These are phyloP conservation scores for Drosophila navojoa DNA, from an alignment of 1,140 invertebrate genomes.

Conservation along the genomic window DNA sequence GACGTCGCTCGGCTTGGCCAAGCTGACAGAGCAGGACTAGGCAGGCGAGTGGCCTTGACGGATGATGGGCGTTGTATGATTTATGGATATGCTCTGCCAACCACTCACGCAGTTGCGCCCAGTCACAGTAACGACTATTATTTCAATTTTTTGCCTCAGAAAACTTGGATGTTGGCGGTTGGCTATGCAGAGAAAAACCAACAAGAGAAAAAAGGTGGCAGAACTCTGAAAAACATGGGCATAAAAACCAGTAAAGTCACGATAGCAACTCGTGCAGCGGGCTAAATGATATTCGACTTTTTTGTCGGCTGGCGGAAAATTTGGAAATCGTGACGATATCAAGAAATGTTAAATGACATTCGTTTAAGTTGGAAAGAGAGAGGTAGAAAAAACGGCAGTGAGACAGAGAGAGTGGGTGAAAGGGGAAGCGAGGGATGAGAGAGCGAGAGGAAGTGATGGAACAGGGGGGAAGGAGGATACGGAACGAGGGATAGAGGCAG, in stretches of 20 bases:
- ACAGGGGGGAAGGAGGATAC: neutral
- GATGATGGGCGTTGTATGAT: conserved; percentile 68
- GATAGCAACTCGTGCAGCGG: conserved; percentile 12
- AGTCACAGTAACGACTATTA: conserved; percentile 2
- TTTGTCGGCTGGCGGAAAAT: neutral
- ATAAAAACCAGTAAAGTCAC: conserved; percentile 14
- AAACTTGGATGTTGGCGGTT: neutral
- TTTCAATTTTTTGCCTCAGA: conserved; percentile 6
- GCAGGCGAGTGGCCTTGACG: conserved; percentile 49
- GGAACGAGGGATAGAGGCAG: no score
- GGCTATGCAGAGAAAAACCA: neutral
- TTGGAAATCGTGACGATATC: neutral
- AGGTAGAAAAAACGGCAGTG: neutral
- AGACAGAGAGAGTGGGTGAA: no score
- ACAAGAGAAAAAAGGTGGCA: neutral
- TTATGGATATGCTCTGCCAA: conserved; percentile 42
- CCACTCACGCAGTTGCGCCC: conserved; percentile 2
- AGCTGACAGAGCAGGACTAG: conserved; percentile 42
- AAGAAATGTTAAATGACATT: conserved; percentile 16
- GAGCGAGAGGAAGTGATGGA: no score
- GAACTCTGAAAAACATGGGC: neutral
- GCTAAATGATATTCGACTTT: conserved; percentile 14
- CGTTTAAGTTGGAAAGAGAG: neutral
- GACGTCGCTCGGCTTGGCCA: conserved; percentile 32
- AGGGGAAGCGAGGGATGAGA: no score